Conservation (phyloP, 2,113 vertebrate genomes). For the Machaerirhynchus nigripectus region DNA sequence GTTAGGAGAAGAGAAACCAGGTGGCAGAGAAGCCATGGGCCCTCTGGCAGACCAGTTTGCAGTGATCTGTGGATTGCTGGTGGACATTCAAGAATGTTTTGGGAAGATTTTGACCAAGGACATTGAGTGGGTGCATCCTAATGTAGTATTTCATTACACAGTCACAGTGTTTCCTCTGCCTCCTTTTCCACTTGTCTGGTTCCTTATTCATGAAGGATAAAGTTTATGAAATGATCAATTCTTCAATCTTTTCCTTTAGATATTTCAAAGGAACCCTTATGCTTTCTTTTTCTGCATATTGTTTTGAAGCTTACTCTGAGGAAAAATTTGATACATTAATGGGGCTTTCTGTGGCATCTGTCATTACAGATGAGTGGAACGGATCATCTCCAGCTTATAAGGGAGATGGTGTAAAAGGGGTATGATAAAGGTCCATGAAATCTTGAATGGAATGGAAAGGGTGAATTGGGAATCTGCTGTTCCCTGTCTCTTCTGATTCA, state of each 20-base stretch:
- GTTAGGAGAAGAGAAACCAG: neutral
- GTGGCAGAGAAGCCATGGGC: neutral
- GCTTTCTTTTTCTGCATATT: neutral
- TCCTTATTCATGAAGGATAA: neutral
- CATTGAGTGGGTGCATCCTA: neutral
- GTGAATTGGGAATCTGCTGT: neutral
- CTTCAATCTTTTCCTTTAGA: neutral
- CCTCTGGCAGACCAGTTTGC: neutral
- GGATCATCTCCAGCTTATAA: neutral
- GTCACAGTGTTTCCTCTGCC: neutral
- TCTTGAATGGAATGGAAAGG: neutral
- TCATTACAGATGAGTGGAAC: neutral
- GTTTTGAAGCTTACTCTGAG: neutral
- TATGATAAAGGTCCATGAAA: neutral
- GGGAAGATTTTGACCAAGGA: neutral
- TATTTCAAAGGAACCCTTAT: neutral
- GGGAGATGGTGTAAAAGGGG: neutral
- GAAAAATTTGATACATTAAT: neutral
- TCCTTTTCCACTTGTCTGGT: neutral
- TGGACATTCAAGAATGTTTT: neutral
- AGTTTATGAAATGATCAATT: neutral
- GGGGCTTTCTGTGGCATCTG: neutral
- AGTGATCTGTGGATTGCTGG: neutral
- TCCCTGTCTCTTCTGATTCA: neutral
- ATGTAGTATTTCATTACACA: neutral